Base-by-base conservation (phyloP, 2,888 invertebrate species). In the Drosophila infuscata region DNA sequence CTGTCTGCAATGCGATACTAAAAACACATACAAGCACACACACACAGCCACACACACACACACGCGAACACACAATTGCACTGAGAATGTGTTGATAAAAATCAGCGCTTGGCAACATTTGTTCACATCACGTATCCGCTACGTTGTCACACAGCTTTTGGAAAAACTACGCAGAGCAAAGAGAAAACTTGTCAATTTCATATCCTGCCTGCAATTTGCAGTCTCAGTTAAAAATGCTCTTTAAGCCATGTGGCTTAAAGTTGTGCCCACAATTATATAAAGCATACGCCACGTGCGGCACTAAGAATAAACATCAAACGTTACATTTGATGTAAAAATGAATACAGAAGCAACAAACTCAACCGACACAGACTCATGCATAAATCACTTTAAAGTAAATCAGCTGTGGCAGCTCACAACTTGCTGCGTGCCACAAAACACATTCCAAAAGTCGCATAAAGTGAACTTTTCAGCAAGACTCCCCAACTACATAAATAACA, bases 111-210 rank as follows among this genome's bases (percentile, higher is more conserved):
- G 71, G 70, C 68, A 73, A 68, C 75, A 83, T 86, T 88, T 75
- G 83, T 83, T 66, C 73, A 80, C 83, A 85, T 89, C 85, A 90
- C 90, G 85, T 90, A 88, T 86, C 83, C 85, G 90, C 76, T 61
- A 67, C 76, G 88, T 74, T 79, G 79, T 70, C 73, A 56, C 71
- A 53, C 48, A 57, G 64, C 57, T 6, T 17, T 57, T 35, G 60
- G 54, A 11, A 73, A 73, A 69, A 76, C 81, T 81, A 64, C 64
- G 38, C 36, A 8, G 33, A 30, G 36, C 48, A 54, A 49, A 49
- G 17, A 61, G 49, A 64, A 73, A 88, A 73, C 76, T 84, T 88
- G 85, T 75, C 85, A 89, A 82, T 82, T 84, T 73, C 60, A 71
- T 80, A 69, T 57, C 56, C 57, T 25, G 62, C 15, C 48, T 58